A percentile compares a stretch with the other conserved stretches of the same genome.
phyloP scores from a whole-genome alignment of 2,888 invertebrate genomes.

The Syritta pipiens region DNA sequence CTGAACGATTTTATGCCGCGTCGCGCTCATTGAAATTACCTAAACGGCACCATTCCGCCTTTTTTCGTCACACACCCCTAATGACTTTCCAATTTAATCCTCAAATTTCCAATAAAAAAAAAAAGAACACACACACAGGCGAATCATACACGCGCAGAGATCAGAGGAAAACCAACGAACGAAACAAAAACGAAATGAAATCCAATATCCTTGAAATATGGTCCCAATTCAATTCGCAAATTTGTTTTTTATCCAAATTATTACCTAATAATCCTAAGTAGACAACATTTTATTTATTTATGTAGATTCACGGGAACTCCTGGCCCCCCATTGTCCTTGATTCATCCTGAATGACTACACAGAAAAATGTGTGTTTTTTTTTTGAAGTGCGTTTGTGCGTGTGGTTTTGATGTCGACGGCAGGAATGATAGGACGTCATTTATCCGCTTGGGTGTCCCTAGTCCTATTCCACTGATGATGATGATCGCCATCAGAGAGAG shows the following conservation, averaged over 20 bases:
- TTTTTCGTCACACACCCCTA: neutral
- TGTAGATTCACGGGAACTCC: slow-evolving; percentile 50
- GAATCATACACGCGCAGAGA: neutral
- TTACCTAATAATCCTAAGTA: slow-evolving; percentile 61
- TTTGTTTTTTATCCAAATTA: slow-evolving; percentile 50
- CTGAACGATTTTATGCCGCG: too few relatives aligned
- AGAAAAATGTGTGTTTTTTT: too few relatives aligned
- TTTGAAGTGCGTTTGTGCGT: too few relatives aligned
- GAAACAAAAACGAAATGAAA: slow-evolving; percentile 24
- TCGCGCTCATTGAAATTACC: too few relatives aligned
- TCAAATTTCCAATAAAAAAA: slow-evolving; percentile 51
- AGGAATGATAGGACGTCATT: slow-evolving; percentile 35
- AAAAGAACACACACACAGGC: neutral
- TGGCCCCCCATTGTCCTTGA: slow-evolving; percentile 47
- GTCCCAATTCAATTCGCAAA: slow-evolving; percentile 56
- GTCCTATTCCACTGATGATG: slow-evolving; percentile 39
- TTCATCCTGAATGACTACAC: slow-evolving; percentile 40
- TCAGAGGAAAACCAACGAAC: neutral
- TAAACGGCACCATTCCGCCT: neutral
- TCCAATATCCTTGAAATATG: slow-evolving; percentile 51
- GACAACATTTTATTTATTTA: slow-evolving; percentile 63
- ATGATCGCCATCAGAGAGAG: slow-evolving; percentile 28
- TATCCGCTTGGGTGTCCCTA: slow-evolving; percentile 45
- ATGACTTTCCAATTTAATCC: slow-evolving; percentile 37
- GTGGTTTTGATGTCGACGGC: too few relatives aligned